phyloP scores from a whole-genome alignment of 2,113 vertebrate species.

The Bucco capensis region DNA sequence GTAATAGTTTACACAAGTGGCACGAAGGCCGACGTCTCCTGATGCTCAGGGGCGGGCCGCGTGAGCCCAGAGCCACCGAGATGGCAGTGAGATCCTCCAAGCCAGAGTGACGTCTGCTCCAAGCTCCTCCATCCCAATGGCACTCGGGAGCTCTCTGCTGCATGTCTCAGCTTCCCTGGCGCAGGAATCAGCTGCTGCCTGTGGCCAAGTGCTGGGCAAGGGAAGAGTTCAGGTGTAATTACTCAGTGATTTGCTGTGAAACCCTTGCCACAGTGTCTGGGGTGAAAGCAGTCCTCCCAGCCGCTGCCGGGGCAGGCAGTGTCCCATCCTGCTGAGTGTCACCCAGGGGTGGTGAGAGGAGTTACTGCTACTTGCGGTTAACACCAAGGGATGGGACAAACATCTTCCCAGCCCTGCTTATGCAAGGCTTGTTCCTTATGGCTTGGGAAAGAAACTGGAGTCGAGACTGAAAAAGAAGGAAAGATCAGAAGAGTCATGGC shows the following conservation, averaged over 20 bases:
- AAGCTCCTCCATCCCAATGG: not conserved
- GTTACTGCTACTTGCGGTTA: not conserved
- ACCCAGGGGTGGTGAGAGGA: not conserved
- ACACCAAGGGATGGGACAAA: not conserved
- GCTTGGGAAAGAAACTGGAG: not conserved
- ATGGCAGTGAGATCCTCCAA: accelerated
- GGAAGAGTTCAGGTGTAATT: not conserved
- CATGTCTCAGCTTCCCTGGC: not conserved
- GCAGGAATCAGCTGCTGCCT: not conserved
- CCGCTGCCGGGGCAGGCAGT: accelerated
- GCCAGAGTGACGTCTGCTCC: not conserved
- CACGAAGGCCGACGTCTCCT: not conserved
- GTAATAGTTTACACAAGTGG: conserved; percentile 68
- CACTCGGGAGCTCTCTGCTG: accelerated
- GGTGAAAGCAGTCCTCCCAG: not conserved
- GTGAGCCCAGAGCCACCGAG: accelerated
- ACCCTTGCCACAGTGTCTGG: accelerated
- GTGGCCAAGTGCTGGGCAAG: accelerated
- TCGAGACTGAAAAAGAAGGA: not conserved
- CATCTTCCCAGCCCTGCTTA: not conserved
- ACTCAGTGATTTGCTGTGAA: not conserved
- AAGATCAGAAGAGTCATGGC: not conserved
- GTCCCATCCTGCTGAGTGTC: not conserved
- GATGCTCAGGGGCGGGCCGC: not conserved
- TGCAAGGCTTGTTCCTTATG: not conserved